These are phyloP conservation scores for Meliscaeva auricollis DNA, from an alignment of 2,888 invertebrate genomes.

Conservation along the genomic window DNA sequence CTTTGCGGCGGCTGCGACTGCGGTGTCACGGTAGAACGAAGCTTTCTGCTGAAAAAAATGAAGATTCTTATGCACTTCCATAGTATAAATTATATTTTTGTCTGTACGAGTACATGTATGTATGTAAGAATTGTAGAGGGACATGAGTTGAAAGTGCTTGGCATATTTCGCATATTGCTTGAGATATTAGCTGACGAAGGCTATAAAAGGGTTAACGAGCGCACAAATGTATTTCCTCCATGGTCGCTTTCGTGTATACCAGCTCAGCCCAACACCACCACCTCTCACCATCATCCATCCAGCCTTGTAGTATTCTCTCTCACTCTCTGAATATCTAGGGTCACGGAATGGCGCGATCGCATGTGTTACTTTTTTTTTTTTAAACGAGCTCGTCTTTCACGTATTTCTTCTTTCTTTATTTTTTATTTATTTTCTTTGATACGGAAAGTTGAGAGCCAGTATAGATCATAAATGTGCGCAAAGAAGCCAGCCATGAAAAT, in stretches of 20 bases:
- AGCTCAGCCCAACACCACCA: background rate
- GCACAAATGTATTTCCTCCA: constrained; percentile 31
- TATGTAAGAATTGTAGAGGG: background rate
- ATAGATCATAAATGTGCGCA: constrained; percentile 43
- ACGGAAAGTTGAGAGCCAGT: constrained; percentile 12
- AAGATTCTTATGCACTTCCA: constrained; percentile 44
- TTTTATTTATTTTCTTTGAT: background rate
- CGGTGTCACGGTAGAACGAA: constrained; percentile 59
- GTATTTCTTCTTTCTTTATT: background rate
- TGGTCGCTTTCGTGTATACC: background rate
- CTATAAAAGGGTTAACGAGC: constrained; percentile 69
- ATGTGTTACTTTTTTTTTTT: constrained; percentile 59
- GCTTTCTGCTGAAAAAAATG: background rate
- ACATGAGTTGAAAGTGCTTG: constrained; percentile 63
- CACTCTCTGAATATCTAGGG: constrained; percentile 21
- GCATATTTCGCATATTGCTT: constrained; percentile 64
- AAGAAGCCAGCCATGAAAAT: constrained; percentile 26
- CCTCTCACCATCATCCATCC: background rate
- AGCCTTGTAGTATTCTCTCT: background rate
- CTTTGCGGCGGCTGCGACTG: background rate
- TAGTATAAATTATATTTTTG: too few species aligned
- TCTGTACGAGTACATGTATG: too few species aligned
- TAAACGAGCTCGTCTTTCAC: constrained; percentile 18
- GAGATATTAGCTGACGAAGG: constrained; percentile 63
- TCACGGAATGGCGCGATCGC: constrained; percentile 64